A percentile compares a stretch with the other conserved stretches of the same genome.
Conservation (phyloP, 2,888 invertebrate species). For the Phasia obesa region DNA sequence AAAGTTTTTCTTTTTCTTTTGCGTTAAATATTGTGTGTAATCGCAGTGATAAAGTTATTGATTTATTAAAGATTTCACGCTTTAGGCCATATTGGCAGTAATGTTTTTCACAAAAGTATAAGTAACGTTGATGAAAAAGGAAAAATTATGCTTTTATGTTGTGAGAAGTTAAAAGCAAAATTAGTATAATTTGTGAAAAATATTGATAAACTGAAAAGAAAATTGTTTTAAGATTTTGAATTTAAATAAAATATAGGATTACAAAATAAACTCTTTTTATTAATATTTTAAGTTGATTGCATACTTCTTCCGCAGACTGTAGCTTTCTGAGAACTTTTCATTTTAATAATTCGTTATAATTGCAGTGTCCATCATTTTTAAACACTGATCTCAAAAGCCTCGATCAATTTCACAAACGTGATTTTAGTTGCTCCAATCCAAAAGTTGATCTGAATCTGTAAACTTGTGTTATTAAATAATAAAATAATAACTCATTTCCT, state of each 20-base stretch:
- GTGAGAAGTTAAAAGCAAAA: neutral
- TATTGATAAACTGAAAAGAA: neutral
- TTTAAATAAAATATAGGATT: neutral
- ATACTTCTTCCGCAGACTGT: too few species aligned
- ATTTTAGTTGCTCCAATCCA: too few species aligned
- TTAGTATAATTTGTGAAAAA: neutral
- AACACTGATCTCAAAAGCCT: too few species aligned
- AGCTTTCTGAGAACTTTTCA: neutral
- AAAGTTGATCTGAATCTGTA: too few species aligned
- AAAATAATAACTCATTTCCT: too few species aligned
- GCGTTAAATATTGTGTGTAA: constrained; percentile 28
- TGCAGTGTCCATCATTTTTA: too few species aligned
- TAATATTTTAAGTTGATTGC: too few species aligned
- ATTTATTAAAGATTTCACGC: constrained; percentile 69
- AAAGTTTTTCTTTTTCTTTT: constrained; percentile 28
- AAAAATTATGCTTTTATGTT: neutral
- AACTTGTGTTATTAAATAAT: too few species aligned
- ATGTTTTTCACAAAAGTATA: constrained; percentile 11
- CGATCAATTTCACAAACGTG: too few species aligned
- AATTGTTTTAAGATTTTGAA: neutral
- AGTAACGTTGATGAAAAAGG: neutral
- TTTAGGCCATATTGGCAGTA: constrained; percentile 27
- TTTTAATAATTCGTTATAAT: constrained; percentile 15
- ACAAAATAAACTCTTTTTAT: too few species aligned
- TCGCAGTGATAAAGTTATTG: constrained; percentile 53